phyloP scores from a whole-genome alignment of 2,113 vertebrate genomes.

The Psilopogon haemacephalus region DNA sequence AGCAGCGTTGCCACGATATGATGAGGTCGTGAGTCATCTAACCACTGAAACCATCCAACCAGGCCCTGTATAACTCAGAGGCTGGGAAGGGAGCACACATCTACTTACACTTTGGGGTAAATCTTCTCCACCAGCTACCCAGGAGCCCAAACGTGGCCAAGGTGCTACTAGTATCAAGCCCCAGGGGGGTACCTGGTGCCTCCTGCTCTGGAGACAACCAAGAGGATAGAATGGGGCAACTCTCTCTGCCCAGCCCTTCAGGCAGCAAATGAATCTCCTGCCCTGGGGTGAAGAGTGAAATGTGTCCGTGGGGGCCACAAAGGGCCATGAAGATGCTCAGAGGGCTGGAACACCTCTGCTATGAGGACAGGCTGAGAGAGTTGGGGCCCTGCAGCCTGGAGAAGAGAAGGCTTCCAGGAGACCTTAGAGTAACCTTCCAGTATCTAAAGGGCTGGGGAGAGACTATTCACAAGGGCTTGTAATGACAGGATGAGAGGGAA shows the following conservation, averaged over 20 bases:
- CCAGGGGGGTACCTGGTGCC: background rate
- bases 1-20: background rate
- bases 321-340: too few species aligned
- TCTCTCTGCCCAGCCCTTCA: fast-evolving
- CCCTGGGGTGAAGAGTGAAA: fast-evolving
- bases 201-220: background rate
- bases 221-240: background rate
- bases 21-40: background rate
- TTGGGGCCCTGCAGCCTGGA: too few species aligned
- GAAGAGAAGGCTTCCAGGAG: too few species aligned
- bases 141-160: background rate
- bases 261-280: background rate
- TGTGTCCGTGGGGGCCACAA: background rate
- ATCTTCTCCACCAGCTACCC: background rate
- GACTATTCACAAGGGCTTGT: too few species aligned
- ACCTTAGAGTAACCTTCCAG: too few species aligned
- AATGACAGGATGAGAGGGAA: too few species aligned
- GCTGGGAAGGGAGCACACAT: background rate
- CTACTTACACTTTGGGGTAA: background rate
- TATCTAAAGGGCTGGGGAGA: too few species aligned
- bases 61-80: background rate
- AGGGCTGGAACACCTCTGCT: too few species aligned
- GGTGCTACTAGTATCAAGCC: background rate
- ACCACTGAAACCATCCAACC: background rate
- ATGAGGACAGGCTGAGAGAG: too few species aligned